These are phyloP conservation scores for Mactra quadrangularis DNA, from an alignment of 1,140 invertebrate species.

Conservation along the genomic window DNA sequence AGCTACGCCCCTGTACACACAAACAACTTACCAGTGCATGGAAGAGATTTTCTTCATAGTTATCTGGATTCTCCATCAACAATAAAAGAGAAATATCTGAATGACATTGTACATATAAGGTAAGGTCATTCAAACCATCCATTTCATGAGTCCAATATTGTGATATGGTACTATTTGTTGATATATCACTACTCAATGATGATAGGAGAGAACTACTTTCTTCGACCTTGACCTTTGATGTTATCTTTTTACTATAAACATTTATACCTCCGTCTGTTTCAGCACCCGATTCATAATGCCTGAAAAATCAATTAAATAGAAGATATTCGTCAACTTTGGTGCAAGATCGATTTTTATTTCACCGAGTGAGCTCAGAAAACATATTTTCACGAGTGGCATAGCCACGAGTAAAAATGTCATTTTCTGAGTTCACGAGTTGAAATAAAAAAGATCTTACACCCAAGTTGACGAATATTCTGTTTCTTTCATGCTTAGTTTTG, in stretches of 20 bases:
- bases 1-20: too few species aligned
- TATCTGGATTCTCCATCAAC: slow-evolving; percentile 53
- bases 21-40: slow-evolving; percentile 44
- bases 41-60: slow-evolving; percentile 48
- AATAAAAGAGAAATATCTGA: slow-evolving; percentile 58
- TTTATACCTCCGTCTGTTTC: slow-evolving; percentile 25
- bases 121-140: slow-evolving; percentile 58
- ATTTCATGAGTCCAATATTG: slow-evolving; percentile 56
- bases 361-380: too few species aligned
- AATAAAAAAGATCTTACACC: too few species aligned
- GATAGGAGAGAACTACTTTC: neutral
- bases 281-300: slow-evolving; percentile 33
- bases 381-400: too few species aligned
- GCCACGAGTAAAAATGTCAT: too few species aligned
- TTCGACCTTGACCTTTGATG: too few species aligned
- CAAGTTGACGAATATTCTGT: too few species aligned
- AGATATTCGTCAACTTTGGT: too few species aligned
- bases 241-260: neutral
- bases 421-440: too few species aligned
- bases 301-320: neutral
- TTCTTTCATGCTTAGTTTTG: too few species aligned
- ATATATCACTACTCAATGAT: slow-evolving; percentile 37
- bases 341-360: too few species aligned
- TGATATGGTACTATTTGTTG: slow-evolving; percentile 49
- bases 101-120: slow-evolving; percentile 56